These are phyloP conservation scores for Eufriesea mexicana DNA, from an alignment of 1,140 invertebrate species.

Conservation along the genomic window DNA sequence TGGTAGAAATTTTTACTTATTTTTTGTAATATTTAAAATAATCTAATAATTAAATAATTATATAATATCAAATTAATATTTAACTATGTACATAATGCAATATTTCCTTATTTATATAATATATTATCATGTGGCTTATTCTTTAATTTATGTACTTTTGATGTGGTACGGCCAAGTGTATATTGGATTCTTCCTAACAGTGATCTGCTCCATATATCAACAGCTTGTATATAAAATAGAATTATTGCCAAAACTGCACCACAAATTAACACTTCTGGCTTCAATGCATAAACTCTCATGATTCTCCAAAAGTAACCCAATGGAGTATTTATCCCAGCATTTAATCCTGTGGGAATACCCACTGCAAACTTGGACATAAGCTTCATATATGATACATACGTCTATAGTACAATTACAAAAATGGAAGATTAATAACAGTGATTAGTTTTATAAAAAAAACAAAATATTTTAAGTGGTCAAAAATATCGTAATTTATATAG, in stretches of 20 bases:
- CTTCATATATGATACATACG: constrained; percentile 92
- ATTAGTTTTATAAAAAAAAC: not conserved
- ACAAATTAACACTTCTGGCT: constrained; percentile 88
- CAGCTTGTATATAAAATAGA: constrained; percentile 89
- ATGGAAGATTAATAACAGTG: not conserved
- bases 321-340: constrained; percentile 83
- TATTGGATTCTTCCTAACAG: constrained; percentile 88
- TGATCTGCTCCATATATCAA: constrained; percentile 90
- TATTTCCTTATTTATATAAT: not conserved
- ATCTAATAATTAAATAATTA: not conserved
- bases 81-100: not conserved
- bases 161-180: constrained; percentile 84
- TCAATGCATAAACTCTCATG: constrained; percentile 88
- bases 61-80: not conserved
- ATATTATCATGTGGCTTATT: constrained; percentile 1
- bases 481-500: not conserved
- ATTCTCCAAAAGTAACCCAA: constrained; percentile 87
- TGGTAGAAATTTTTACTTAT: not conserved
- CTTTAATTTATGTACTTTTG: constrained; percentile 75
- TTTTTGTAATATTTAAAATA: not conserved
- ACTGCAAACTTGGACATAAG: constrained; percentile 90
- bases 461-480: not conserved
- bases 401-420: constrained; percentile 72
- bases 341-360: constrained; percentile 85
- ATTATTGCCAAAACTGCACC: constrained; percentile 86